Conservation (phyloP, 2,888 invertebrate species). For the Cyaniris semiargus region DNA sequence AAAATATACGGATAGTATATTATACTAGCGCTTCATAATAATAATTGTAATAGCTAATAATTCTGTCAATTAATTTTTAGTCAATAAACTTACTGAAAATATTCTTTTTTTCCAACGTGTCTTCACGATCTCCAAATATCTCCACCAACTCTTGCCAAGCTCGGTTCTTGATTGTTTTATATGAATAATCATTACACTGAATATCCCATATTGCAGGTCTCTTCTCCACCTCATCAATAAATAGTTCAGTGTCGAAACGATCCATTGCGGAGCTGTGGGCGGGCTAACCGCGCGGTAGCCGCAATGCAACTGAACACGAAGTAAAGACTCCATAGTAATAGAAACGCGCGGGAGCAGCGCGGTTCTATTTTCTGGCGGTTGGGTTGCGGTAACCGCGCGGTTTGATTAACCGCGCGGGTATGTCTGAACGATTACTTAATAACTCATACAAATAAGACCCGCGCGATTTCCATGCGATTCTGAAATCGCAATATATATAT, state of each 20-base stretch:
- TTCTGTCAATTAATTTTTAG: too few species aligned
- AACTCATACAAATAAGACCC: conserved; percentile 41
- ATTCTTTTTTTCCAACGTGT: not conserved
- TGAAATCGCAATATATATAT: too few species aligned
- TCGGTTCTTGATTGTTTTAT: not conserved
- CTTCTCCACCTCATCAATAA: not conserved
- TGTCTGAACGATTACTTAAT: conserved; percentile 37
- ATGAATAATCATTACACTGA: not conserved
- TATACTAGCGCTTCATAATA: too few species aligned
- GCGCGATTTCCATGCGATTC: conserved; percentile 40
- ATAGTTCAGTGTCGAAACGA: not conserved
- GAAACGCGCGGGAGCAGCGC: not conserved
- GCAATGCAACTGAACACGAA: not conserved
- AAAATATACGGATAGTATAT: too few species aligned
- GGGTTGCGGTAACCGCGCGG: not conserved
- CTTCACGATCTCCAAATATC: not conserved
- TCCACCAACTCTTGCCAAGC: not conserved
- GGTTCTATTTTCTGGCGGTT: conserved; percentile 3
- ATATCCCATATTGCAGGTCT: not conserved
- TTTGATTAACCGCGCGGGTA: conserved; percentile 16
- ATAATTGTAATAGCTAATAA: too few species aligned
- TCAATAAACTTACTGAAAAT: too few species aligned
- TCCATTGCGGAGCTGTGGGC: not conserved
- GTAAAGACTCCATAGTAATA: not conserved
- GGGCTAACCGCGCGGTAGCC: not conserved